These are phyloP conservation scores for Drosophila neoperkinsi DNA, from an alignment of 2,888 invertebrate species.

Conservation along the genomic window DNA sequence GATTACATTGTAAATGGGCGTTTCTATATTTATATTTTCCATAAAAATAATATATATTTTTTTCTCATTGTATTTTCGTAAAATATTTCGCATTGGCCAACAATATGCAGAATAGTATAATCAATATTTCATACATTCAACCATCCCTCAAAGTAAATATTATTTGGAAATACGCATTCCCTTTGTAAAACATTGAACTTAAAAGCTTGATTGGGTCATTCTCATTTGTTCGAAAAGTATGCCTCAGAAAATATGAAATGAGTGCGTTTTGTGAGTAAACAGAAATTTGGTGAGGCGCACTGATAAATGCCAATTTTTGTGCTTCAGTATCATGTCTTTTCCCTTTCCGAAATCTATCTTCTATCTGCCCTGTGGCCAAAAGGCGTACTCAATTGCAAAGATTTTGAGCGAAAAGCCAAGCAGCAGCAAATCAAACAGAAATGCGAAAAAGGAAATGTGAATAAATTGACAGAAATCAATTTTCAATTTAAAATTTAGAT, in stretches of 20 bases:
- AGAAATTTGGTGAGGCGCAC: slow-evolving; percentile 54
- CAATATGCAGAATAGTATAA: background rate
- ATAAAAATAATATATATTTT: background rate
- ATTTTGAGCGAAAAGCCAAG: slow-evolving; percentile 43
- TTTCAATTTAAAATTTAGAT: slow-evolving; percentile 78
- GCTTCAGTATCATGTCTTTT: background rate
- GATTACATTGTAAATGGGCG: background rate
- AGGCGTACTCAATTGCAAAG: slow-evolving; percentile 53
- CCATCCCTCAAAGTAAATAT: background rate
- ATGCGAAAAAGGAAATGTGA: slow-evolving; percentile 17
- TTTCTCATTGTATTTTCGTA: background rate
- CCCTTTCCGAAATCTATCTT: slow-evolving; percentile 18
- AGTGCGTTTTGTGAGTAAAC: slow-evolving; percentile 29
- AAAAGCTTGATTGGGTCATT: background rate
- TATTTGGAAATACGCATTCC: background rate
- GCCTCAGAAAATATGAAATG: background rate
- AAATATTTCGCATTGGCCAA: background rate
- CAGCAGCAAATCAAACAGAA: slow-evolving; percentile 49
- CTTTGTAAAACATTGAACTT: background rate
- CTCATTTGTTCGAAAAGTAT: background rate
- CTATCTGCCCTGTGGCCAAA: slow-evolving; percentile 50
- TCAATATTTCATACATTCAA: background rate
- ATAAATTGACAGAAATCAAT: slow-evolving; percentile 72
- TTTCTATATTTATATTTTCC: background rate
- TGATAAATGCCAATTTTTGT: slow-evolving; percentile 34